Evolutionary conservation across 2,888 invertebrate genomes (phyloP), one percentile per base, ranked within the genome.

Genomic region (Macrophya alboannulata): DNA sequence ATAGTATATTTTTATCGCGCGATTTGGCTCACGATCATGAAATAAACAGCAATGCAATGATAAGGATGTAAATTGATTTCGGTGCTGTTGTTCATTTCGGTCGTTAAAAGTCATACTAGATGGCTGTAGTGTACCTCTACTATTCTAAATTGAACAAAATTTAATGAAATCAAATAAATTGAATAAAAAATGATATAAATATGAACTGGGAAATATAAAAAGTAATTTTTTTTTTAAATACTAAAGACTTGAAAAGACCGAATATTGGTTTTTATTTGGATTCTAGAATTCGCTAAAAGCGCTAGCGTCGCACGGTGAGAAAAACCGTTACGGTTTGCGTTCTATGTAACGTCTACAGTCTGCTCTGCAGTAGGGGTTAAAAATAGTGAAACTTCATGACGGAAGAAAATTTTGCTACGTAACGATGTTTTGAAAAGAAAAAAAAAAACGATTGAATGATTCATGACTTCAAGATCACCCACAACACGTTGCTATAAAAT

Each of bases 371-470:
- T 51, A 12, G 9, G 17, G 31, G 31, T 74, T 68, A 15, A 0
- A 31, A 9, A 37, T 68, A 55, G 3, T 17, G 45, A 25, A 48
- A 77, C 12, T 77, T 77, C 77, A 37, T 55, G 55, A 77, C 77
- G 55, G 17, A 3, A 37, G 6, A 77, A 55, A 74, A n/a, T 77
- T 77, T 4, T 25, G 31, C 43, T 21, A 45, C n/a, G 43, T 43
- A 74, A 43, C 21, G 31, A 74, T 45, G 9, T 12, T 25, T 17
- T 12, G 45, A 74, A 74, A 74, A 45, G 3, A 31, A 31, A 74
- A 21, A 74, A 45, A 31, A 31, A 31, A 74, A 21, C 21, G 8
- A 55, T 12, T 31, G 77, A 77, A 55, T 77, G 55, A 77, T 77
- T 77, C 68, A 25, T 4, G 17, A 21, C n/a, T 43, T 4, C 15